Evolutionary conservation across 2,888 invertebrate genomes (phyloP).

Genomic region (Muschampia plurimacula): DNA sequence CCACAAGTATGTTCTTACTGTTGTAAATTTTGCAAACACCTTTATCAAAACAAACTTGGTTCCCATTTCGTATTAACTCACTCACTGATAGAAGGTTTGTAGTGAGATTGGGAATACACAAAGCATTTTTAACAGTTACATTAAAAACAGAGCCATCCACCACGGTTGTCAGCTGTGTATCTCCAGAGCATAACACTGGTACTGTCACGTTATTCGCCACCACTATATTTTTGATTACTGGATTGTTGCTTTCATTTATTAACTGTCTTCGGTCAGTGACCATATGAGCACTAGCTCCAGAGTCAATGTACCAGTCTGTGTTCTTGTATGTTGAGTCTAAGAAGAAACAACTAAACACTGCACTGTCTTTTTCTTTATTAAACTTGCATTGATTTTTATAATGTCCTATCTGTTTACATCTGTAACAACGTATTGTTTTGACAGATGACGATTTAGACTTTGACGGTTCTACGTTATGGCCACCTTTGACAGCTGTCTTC

Average conservation of each 20-base stretch:
- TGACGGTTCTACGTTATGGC: background rate
- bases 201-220: background rate
- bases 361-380: too few species aligned
- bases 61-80: background rate
- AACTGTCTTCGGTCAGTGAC: background rate
- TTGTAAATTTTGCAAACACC: background rate
- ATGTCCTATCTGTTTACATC: background rate
- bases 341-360: background rate
- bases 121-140: background rate
- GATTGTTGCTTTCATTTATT: background rate
- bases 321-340: background rate
- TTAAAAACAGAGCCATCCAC: background rate
- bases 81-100: conserved; percentile 10
- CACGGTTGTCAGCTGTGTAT: background rate
- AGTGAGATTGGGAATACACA: background rate
- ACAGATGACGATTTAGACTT: background rate
- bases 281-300: too few species aligned
- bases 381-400: background rate
- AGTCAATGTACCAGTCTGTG: background rate
- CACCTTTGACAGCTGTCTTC: background rate
- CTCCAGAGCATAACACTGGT: background rate
- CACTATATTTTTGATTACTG: background rate
- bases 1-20: background rate
- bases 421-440: background rate
- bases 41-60: background rate